Evolutionary conservation across 2,113 vertebrate genomes (phyloP), one percentile per base, ranked within the genome.

Genomic region (Capreolus pygargus): DNA sequence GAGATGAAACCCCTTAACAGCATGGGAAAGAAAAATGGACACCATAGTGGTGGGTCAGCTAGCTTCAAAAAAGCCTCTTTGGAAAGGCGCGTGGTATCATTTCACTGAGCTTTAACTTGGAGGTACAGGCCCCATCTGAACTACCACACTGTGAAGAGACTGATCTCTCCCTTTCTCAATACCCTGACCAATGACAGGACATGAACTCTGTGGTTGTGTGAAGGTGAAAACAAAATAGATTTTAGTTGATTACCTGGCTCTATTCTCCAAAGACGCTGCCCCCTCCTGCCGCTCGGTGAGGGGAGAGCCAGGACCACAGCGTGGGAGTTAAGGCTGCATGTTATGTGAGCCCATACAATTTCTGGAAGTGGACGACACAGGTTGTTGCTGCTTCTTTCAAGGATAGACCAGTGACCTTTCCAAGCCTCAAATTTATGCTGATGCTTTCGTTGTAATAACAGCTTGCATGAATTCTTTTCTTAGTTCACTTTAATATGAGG

Each of bases 401-500:
- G 52, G 93, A 50, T 23, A 81, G 43, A 86, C 30, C 27, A 7
- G 36, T 86, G 95, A 83, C 86, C 58, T 94, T 91, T 74, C 78
- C 30, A 50, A 70, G 60, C 57, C 54, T 93, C 19, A 16, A 6
- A 36, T 91, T 78, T 95, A 52, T 93, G 89, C 83, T n/a, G 89
- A 89, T 70, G 64, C 58, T 83, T 83, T 57, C 54, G 55, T 8
- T 76, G 78, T 81, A 54, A 28, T 86, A 60, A 89, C 55, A 89
- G 76, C 47, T 86, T 74, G 47, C 58, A 70, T 33, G 36, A 88
- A 67, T 82, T 95, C 85, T 94, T 92, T 96, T 92, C 92, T 96
- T 96, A 97, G 84, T 50, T 93, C 19, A 5, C 64, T 94, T 97
- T 86, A 92, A 55, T 84, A 74, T 54, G 81, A 91, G 55, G 86